Evolutionary conservation across 2,797 vertebrate genomes (phyloP).

Genomic region (Rhinella marina): DNA sequence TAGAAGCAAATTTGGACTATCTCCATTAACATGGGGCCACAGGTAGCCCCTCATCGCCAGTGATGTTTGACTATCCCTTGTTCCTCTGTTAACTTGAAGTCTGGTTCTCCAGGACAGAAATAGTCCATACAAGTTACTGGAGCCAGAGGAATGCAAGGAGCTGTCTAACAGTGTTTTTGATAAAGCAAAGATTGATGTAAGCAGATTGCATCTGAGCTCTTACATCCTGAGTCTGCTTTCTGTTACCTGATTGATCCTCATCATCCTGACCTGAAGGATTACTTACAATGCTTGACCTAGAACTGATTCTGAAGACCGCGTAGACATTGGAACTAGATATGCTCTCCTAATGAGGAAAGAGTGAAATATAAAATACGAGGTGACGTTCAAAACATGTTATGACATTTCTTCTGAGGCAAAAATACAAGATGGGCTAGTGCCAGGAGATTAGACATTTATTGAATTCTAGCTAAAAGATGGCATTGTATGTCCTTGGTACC

Average conservation of each 20-base stretch:
- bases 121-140: neutral
- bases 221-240: conserved; percentile 34
- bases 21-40: neutral
- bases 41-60: neutral
- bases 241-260: conserved; percentile 17
- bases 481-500: neutral
- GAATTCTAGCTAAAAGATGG: neutral
- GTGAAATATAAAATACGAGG: neutral
- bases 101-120: neutral
- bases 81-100: neutral
- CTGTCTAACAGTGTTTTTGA: conserved; percentile 2
- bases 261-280: conserved; percentile 24
- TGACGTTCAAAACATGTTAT: neutral
- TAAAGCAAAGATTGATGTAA: conserved; percentile 23
- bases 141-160: conserved; percentile 13
- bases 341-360: neutral
- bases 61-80: neutral
- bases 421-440: neutral
- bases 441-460: neutral
- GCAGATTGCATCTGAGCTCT: conserved; percentile 18
- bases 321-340: neutral
- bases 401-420: neutral
- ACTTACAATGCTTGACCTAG: neutral
- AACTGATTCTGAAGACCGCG: neutral
- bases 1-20: neutral